phyloP scores from a whole-genome alignment of 2,888 invertebrate genomes.

The Bhutanitis thaidina region DNA sequence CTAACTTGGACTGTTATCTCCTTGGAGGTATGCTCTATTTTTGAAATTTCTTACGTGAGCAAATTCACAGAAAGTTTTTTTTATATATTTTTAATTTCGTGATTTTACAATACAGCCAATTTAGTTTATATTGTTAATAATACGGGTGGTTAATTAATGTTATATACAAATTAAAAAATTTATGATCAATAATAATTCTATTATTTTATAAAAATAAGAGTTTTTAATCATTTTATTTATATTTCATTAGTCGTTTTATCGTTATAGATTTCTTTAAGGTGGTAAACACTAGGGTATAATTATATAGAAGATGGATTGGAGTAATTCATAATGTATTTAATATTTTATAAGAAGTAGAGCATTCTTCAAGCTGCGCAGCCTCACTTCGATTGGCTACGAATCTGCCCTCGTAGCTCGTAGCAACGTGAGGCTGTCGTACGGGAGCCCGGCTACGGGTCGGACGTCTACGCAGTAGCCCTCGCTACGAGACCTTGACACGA shows the following conservation, averaged over 20 bases:
- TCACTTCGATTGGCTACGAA: constrained; percentile 76
- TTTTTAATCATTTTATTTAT: no score
- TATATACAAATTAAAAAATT: no score
- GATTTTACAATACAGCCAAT: not conserved
- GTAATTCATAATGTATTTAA: no score
- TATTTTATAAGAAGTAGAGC: constrained; percentile 48
- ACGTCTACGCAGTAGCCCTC: constrained; percentile 62
- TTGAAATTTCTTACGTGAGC: not conserved
- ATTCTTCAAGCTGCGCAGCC: constrained; percentile 59
- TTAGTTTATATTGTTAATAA: no score
- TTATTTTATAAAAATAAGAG: no score
- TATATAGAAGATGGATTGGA: no score
- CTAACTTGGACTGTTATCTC: constrained; percentile 58
- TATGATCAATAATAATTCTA: no score
- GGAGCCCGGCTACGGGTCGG: constrained; percentile 69
- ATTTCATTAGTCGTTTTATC: no score
- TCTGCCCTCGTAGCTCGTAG: constrained; percentile 76
- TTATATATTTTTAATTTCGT: not conserved
- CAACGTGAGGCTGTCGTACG: constrained; percentile 75
- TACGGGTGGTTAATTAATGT: no score
- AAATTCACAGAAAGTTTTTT: not conserved
- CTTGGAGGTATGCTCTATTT: constrained; percentile 40
- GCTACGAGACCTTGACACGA: constrained; percentile 63
- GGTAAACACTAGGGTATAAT: no score
- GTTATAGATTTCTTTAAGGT: no score